phyloP scores from a whole-genome alignment of 2,113 vertebrate species.

The Bufo gargarizans region DNA sequence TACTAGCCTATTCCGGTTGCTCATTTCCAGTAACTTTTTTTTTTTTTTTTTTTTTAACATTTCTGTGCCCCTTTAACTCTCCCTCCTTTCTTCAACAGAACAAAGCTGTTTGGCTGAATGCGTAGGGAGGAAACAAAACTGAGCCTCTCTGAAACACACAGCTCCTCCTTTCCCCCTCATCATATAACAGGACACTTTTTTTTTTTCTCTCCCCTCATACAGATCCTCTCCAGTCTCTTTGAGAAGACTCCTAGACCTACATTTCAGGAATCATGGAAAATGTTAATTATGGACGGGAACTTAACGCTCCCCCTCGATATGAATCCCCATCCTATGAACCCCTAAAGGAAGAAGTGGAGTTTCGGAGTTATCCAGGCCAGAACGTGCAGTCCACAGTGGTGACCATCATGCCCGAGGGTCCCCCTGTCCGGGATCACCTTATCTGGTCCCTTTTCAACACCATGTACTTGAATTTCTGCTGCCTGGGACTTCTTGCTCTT shows the following conservation, averaged over 20 bases:
- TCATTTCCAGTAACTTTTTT: not conserved
- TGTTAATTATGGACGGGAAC: not conserved
- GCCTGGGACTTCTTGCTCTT: constrained; percentile 29
- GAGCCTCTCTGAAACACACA: not conserved
- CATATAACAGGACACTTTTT: not conserved
- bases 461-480: constrained; percentile 38
- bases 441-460: constrained; percentile 40
- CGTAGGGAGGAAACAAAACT: not conserved
- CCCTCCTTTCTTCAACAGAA: not conserved
- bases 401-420: not conserved
- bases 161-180: not conserved
- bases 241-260: not conserved
- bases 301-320: not conserved
- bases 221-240: no score
- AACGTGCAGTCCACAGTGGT: constrained; percentile 18
- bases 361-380: not conserved
- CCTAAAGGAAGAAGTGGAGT: constrained; percentile 15
- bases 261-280: not conserved
- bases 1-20: no score
- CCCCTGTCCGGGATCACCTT: constrained; percentile 23
- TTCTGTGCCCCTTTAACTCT: no score
- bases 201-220: not conserved
- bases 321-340: not conserved
- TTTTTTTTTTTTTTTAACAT: not conserved
- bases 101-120: not conserved